These are phyloP conservation scores for Arothron firmamentum DNA, from an alignment of 2,113 vertebrate genomes.

Conservation along the genomic window DNA sequence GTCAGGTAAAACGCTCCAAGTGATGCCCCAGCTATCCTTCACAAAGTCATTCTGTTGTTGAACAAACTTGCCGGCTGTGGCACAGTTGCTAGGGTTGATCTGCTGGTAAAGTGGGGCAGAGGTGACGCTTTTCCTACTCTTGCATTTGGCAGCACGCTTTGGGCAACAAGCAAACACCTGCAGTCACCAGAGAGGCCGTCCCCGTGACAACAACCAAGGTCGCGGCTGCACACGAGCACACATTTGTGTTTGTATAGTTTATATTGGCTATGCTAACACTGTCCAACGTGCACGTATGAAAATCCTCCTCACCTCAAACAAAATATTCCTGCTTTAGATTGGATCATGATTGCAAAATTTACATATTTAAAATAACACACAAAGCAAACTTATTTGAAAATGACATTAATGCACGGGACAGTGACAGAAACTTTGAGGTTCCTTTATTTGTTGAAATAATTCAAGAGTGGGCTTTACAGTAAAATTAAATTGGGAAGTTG, in stretches of 20 bases:
- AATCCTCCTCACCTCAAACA: too few species aligned
- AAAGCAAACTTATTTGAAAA: too few species aligned
- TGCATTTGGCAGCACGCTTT: slow-evolving; percentile 56
- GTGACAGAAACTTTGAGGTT: too few species aligned
- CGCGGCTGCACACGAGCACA: background rate
- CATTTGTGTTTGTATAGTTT: too few species aligned
- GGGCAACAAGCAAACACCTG: slow-evolving; percentile 20
- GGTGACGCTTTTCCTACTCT: slow-evolving; percentile 69
- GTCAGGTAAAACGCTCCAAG: background rate
- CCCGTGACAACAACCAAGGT: slow-evolving; percentile 47
- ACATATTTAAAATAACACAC: too few species aligned
- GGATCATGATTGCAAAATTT: too few species aligned
- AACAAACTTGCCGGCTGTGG: slow-evolving; percentile 9
- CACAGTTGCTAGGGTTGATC: background rate
- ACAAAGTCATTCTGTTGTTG: background rate
- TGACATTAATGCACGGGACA: too few species aligned
- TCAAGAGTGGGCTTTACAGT: background rate
- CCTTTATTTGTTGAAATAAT: too few species aligned
- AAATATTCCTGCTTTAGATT: too few species aligned
- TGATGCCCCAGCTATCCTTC: too few species aligned
- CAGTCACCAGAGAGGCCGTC: slow-evolving; percentile 47
- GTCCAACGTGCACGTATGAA: too few species aligned
- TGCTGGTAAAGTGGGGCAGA: slow-evolving; percentile 63
- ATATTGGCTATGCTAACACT: too few species aligned
- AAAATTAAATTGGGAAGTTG: background rate